These are phyloP conservation scores for Porphyrio hochstetteri DNA, from an alignment of 2,113 vertebrate genomes.

Conservation along the genomic window DNA sequence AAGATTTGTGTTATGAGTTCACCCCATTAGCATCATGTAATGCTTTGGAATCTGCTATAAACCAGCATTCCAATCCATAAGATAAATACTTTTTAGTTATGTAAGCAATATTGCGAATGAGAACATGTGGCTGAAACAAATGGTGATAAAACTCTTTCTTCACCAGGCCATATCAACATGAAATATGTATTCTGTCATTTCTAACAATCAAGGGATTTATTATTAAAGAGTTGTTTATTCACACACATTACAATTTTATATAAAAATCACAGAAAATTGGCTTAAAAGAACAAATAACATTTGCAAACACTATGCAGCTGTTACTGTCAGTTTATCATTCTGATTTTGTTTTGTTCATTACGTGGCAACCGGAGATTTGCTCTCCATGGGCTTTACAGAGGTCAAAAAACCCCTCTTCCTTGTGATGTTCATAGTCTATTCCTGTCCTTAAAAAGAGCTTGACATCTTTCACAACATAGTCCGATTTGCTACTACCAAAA, in stretches of 20 bases:
- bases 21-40: neutral
- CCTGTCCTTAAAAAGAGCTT: neutral
- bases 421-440: neutral
- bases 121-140: conserved; percentile 56
- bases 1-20: neutral
- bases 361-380: conserved; percentile 11
- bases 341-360: conserved; percentile 38
- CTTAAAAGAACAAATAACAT: conserved; percentile 2
- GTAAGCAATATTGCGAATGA: conserved; percentile 39
- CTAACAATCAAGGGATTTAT: conserved; percentile 43
- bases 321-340: conserved; percentile 43
- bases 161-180: conserved; percentile 17
- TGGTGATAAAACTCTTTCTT: conserved; percentile 21
- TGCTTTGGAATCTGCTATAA: conserved; percentile 21
- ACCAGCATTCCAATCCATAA: conserved; percentile 1
- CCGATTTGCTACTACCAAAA: neutral
- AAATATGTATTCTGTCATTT: conserved; percentile 55
- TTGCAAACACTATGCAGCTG: conserved; percentile 44
- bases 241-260: conserved; percentile 5
- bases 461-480: neutral
- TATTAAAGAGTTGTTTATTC: conserved; percentile 55
- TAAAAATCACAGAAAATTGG: conserved; percentile 27
- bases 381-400: neutral
- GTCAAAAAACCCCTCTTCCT: neutral
- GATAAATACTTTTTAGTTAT: conserved; percentile 58